Evolutionary conservation across 1,140 invertebrate genomes (phyloP).

Genomic region (Nephotettix cincticeps): DNA sequence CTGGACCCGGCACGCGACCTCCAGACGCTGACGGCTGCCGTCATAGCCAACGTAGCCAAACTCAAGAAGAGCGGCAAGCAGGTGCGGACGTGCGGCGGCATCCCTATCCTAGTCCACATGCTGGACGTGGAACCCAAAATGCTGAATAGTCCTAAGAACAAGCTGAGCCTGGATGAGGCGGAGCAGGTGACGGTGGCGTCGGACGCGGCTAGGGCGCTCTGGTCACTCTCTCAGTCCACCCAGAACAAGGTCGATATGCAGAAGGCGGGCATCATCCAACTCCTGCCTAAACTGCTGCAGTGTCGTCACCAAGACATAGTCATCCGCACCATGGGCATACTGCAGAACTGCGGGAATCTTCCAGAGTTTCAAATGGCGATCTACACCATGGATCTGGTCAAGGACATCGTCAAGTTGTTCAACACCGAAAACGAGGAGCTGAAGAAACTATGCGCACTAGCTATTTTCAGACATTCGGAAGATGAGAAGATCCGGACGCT

Average conservation of each 20-base stretch:
- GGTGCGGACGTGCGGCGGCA: conserved; percentile 76
- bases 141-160: conserved; percentile 54
- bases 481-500: conserved; percentile 78
- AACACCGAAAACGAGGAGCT: conserved; percentile 62
- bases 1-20: conserved; percentile 66
- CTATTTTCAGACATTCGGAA: conserved; percentile 86
- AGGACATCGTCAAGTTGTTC: conserved; percentile 80
- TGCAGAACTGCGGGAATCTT: conserved; percentile 71
- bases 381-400: conserved; percentile 81
- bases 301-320: conserved; percentile 72
- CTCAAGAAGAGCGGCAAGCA: conserved; percentile 82
- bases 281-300: conserved; percentile 76
- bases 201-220: conserved; percentile 80
- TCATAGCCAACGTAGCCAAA: conserved; percentile 82
- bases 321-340: conserved; percentile 79
- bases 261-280: conserved; percentile 75
- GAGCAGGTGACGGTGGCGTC: conserved; percentile 71
- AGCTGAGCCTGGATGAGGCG: conserved; percentile 60
- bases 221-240: conserved; percentile 78
- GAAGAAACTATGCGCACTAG: conserved; percentile 77
- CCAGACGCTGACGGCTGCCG: conserved; percentile 83
- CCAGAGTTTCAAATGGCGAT: conserved; percentile 76
- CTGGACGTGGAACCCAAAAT: conserved; percentile 54
- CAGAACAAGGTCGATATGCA: conserved; percentile 84
- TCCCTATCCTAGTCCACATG: conserved; percentile 71